Percentiles rank a stretch among this genome's conserved stretches.
phyloP scores from a whole-genome alignment of 2,888 invertebrate genomes.

The Zygothrica quintamaculata region DNA sequence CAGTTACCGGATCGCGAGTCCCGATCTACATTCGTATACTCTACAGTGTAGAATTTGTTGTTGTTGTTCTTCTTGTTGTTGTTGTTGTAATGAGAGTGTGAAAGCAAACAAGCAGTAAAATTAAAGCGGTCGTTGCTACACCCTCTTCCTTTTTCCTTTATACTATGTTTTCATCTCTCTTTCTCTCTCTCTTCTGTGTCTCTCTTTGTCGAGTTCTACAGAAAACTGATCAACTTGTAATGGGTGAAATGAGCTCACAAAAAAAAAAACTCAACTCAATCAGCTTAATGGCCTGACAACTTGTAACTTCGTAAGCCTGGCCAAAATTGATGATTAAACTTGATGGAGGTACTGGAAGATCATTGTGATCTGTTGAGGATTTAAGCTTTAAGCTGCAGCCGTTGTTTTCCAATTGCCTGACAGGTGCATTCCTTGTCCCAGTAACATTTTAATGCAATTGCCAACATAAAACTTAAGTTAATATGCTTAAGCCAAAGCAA shows the following conservation, averaged over 20 bases:
- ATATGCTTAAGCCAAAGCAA: not conserved
- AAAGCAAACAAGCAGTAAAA: slow-evolving; percentile 80
- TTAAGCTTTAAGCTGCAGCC: slow-evolving; percentile 26
- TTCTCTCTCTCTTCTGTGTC: not conserved
- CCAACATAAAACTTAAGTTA: not conserved
- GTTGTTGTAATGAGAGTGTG: slow-evolving; percentile 74
- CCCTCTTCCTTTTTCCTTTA: slow-evolving; percentile 14
- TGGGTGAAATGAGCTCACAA: slow-evolving; percentile 74
- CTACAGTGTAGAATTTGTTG: slow-evolving; percentile 7
- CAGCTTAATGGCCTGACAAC: slow-evolving; percentile 77
- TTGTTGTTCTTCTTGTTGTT: slow-evolving; percentile 15
- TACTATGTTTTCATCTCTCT: too few relatives aligned
- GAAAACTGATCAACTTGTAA: slow-evolving; percentile 74
- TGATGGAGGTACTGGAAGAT: slow-evolving; percentile 20
- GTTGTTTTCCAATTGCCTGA: slow-evolving; percentile 27
- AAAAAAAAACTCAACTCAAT: slow-evolving; percentile 76
- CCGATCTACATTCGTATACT: slow-evolving; percentile 15
- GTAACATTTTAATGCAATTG: slow-evolving; percentile 44
- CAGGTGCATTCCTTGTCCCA: slow-evolving; percentile 42
- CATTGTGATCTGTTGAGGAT: slow-evolving; percentile 28
- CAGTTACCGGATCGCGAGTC: slow-evolving; percentile 39
- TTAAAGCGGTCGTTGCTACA: slow-evolving; percentile 55
- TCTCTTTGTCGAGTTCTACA: slow-evolving; percentile 5
- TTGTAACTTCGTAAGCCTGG: slow-evolving; percentile 53
- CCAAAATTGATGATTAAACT: slow-evolving; percentile 24